These are phyloP conservation scores for Shargacucullia verbasci DNA, from an alignment of 2,888 invertebrate species.

Conservation along the genomic window DNA sequence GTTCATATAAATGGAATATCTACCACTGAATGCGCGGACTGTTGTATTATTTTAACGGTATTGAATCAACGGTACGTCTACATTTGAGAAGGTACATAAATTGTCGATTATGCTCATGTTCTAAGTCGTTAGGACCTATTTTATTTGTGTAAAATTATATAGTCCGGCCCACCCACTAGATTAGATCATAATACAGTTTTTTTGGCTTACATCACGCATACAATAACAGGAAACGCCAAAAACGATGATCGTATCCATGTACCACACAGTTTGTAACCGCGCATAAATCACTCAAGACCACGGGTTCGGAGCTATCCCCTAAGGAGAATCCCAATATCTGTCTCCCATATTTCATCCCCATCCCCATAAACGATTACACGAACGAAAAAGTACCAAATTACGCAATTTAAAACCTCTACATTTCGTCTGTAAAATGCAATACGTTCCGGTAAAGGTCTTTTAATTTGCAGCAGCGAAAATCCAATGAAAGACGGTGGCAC, in stretches of 20 bases:
- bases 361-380: slow-evolving; percentile 7
- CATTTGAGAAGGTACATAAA: slow-evolving; percentile 7
- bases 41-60: slow-evolving; percentile 18
- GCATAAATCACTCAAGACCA: slow-evolving; percentile 16
- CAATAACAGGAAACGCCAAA: background rate
- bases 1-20: too few relatives aligned
- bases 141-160: too few relatives aligned
- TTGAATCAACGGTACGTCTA: slow-evolving; percentile 23
- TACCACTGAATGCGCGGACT: background rate
- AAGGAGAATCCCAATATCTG: slow-evolving; percentile 1
- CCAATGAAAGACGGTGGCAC: slow-evolving; percentile 7
- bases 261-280: slow-evolving; percentile 1
- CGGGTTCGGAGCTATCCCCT: background rate
- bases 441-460: slow-evolving; percentile 6
- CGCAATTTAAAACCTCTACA: slow-evolving; percentile 3
- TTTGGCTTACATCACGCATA: background rate
- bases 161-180: too few relatives aligned
- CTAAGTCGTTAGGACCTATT: background rate
- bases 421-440: slow-evolving; percentile 4
- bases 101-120: slow-evolving; percentile 4
- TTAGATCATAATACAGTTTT: too few relatives aligned
- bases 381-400: slow-evolving; percentile 8
- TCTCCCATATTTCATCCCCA: slow-evolving; percentile 9
- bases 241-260: background rate
- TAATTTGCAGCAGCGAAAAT: slow-evolving; percentile 19